Base-by-base conservation (phyloP, 2,888 invertebrate genomes). In the Limnephilus rhombicus region DNA sequence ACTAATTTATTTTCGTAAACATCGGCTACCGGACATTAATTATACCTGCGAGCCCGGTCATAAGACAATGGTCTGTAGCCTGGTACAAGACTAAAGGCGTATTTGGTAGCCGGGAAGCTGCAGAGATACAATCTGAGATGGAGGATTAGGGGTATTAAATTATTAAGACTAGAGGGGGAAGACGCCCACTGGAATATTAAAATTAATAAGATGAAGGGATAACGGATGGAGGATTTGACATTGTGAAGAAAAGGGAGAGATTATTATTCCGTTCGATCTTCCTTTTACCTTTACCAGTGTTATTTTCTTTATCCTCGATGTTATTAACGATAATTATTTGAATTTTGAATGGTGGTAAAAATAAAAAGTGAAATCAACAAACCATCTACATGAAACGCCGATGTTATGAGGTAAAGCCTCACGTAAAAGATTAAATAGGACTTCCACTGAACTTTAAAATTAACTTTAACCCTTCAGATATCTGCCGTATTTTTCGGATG, bases 1-100 rank as follows among this genome's bases (percentile, higher is more conserved):
- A 93, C 93, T 91, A 90, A 93, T 92, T 93, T 93, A 91, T 93
- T 92, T 92, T 93, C 92, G 92, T 93, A 92, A 93, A 93, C 91
- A 93, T 92, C 90, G 91, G 91, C 93, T 92, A 93, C 93, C 92
- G 92, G 93, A 89, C 93, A 92, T 92, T 92, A 91, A 92, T 93
- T 90, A 93, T 90, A 87, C 41, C 85, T 82, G 82, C 53, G 53
- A 81, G 68, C 34, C 81, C 53, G 90, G 41, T 24, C 68, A 85
- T 18, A 41, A 87, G 34, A 87, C 87, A 87, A 87, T 87, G 85
- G 85, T 34, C 18, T 24, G 5, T 4, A 45, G n/a, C n/a, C 13
- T 9, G 24, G 90, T 18, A 49, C 31, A 11, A 15, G 86, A 86
- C 45, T 31, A 90, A 85, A 90, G 41, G 90, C 85, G 87, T 85